Evolutionary conservation across 2,113 vertebrate species (phyloP), one percentile per base, ranked within the genome.

Genomic region (Taurulus bubalis): DNA sequence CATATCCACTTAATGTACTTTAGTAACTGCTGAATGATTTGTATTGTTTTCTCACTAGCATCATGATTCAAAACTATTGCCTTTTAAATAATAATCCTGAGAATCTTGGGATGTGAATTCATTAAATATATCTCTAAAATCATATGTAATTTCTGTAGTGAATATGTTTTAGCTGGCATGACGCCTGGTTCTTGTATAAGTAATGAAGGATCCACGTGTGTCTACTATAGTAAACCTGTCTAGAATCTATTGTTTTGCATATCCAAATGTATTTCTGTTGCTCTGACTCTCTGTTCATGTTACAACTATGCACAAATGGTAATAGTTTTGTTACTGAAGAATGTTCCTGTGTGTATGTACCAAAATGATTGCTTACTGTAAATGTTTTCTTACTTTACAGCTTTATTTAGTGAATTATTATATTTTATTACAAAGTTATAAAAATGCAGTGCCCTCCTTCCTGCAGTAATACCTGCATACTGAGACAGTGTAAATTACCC

Each of bases 241-340:
- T 84, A 69, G 75, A 85, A 64, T 80, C 30, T 32, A 45, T 85
- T 34, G 28, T 84, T 79, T 81, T 83, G 82, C 81, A 87, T 74
- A 80, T 85, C 82, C 73, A 66, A 84, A 82, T 86, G 55, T 75
- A 40, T 62, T 42, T 73, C 71, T 77, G 63, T 86, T 77, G 82
- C 85, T 90, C 65, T 62, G 69, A 79, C 42, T 76, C 62, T 87
- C 64, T 73, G 60, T 87, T 77, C 60, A 79, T 82, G 80, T 89
- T 79, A 34, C 86, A 89, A 89, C 91, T 93, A 93, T 93, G 92
- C 92, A 93, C 91, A 91, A 82, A 84, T 70, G 71, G 53, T 85
- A 62, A 67, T 64, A 32, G 73, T 85, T 91, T 93, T 85, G 60
- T 91, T 83, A 85, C 87, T 74, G 77, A 86, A 65, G 80, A 90